Evolutionary conservation across 2,888 invertebrate genomes (phyloP), one percentile per base, ranked within the genome.

Genomic region (Netelia melanura): DNA sequence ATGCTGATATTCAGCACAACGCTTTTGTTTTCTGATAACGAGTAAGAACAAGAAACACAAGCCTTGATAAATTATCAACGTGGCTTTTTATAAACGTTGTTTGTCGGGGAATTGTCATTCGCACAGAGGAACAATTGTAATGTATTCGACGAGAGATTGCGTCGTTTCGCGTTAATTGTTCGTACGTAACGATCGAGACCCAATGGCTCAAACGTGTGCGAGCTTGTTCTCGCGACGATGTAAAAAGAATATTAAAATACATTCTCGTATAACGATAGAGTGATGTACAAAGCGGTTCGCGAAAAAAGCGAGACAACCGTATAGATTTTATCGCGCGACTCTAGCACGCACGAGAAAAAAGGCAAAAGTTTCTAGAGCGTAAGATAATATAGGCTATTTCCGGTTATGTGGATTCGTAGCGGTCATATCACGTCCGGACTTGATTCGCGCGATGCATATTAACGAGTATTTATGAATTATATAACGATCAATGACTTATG

Each of bases 241-340:
- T 86, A 86, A 85, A 84, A 84, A 78, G 21, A 56, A 84, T 83
- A 86, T 79, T 84, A 86, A 85, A 86, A 88, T 88, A 87, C 83
- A 86, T 68, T 85, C 48, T 72, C 77, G 67, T 43, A 56, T 75
- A 58, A 30, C 71, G 61, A 61, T 62, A 52, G 70, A 23, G 30
- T 23, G 43, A 21, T 21, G 10, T n/a, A 30, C 30, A 38, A 25
- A 61, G 61, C 70, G 71, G n/a, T 52, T 44, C 56, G 38, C n/a
- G 54, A 58, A 30, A 58, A 44, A 44, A 23, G 30, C 43, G 11
- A 48, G 44, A 38, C 43, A 58, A 30, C 44, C 58, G 30, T 71
- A 38, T 56, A 77, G 43, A 38, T 52, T 65, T 61, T 52, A 14
- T 67, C 54, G 65, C 81, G 76, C 43, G 21, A 21, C 52, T 30